Conservation (phyloP, 1,140 invertebrate genomes). For the Ctenoplectra terminalis region DNA sequence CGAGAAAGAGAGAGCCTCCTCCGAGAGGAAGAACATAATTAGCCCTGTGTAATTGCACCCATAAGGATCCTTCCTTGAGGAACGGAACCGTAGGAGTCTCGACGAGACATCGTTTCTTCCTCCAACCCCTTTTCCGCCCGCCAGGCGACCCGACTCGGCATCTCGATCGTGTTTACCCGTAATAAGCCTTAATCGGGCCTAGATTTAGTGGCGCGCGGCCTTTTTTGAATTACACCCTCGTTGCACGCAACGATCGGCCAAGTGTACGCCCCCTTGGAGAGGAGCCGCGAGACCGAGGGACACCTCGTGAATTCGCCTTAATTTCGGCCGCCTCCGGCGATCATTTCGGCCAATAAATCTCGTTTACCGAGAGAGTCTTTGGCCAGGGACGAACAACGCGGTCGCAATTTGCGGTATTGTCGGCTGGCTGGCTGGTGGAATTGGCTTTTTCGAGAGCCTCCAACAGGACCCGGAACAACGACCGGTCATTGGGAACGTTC, state of each 20-base stretch:
- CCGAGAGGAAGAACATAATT: conserved; percentile 39
- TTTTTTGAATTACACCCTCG: conserved; percentile 58
- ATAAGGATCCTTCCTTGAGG: conserved; percentile 41
- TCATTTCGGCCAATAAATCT: conserved; percentile 52
- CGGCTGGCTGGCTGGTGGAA: not conserved
- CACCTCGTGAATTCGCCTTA: conserved; percentile 58
- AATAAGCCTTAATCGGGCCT: conserved; percentile 65
- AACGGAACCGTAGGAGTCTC: conserved; percentile 10
- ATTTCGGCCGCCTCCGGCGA: conserved; percentile 47
- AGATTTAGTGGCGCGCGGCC: conserved; percentile 52
- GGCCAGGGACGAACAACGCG: conserved; percentile 10
- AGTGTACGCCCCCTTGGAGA: not conserved
- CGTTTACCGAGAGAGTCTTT: not conserved
- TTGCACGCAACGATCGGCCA: conserved; percentile 52
- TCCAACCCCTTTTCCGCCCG: no score
- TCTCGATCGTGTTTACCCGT: conserved; percentile 56
- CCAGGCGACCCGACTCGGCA: not conserved
- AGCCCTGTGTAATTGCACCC: conserved; percentile 52
- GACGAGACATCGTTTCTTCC: conserved; percentile 22
- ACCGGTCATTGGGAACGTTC: no score
- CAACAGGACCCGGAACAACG: no score
- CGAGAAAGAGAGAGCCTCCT: conserved; percentile 9
- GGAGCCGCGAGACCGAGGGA: conserved; percentile 26
- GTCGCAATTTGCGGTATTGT: conserved; percentile 42
- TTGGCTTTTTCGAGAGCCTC: conserved; percentile 6